A percentile compares a stretch with the other conserved stretches of the same genome.
phyloP scores from a whole-genome alignment of 2,888 invertebrate genomes.

The Cryptus armator region DNA sequence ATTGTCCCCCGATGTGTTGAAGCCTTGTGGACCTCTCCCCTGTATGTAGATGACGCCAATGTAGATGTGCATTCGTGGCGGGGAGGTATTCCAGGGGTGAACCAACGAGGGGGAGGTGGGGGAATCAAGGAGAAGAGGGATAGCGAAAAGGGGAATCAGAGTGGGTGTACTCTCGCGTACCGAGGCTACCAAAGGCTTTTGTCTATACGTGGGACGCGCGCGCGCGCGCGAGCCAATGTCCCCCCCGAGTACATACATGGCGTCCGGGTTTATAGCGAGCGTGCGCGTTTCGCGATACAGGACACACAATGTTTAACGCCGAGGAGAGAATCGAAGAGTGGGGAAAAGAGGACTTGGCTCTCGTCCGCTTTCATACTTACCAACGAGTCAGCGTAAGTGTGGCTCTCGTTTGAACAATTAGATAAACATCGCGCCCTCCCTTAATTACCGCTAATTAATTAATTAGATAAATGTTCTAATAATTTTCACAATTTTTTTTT shows the following conservation, averaged over 20 bases:
- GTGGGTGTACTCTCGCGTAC: constrained; percentile 65
- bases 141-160: constrained; percentile 66
- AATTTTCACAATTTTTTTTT: not conserved
- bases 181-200: constrained; percentile 57
- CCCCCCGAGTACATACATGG: constrained; percentile 47
- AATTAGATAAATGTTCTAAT: constrained; percentile 29
- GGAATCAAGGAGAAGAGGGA: constrained; percentile 44
- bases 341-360: not conserved
- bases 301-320: constrained; percentile 41
- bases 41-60: constrained; percentile 56
- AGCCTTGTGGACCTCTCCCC: constrained; percentile 10
- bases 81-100: constrained; percentile 41
- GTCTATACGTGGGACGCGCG: constrained; percentile 53
- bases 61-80: constrained; percentile 63
- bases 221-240: constrained; percentile 58
- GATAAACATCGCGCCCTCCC: not conserved
- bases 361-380: constrained; percentile 27
- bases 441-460: constrained; percentile 58
- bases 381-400: constrained; percentile 23
- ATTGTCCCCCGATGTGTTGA: not conserved
- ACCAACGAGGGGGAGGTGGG: constrained; percentile 22
- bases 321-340: constrained; percentile 31
- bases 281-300: constrained; percentile 51
- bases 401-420: constrained; percentile 23
- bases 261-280: constrained; percentile 60